Evolutionary conservation across 1,140 invertebrate genomes (phyloP).

Genomic region (Artemia franciscana): DNA sequence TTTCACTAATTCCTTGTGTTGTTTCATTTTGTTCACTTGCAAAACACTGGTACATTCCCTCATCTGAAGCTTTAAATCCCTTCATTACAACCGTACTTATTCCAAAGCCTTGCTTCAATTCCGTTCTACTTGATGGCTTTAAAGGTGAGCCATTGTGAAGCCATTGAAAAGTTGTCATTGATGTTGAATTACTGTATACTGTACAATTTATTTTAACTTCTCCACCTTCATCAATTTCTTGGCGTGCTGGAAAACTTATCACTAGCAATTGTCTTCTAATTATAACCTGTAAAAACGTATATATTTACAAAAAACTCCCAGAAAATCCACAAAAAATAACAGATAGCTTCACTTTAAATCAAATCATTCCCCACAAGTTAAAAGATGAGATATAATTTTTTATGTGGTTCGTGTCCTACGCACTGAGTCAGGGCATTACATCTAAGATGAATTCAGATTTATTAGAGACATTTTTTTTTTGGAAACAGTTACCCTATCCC

Average conservation of each 20-base stretch:
- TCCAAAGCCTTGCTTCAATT: neutral
- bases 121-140: neutral
- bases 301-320: no score
- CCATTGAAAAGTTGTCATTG: neutral
- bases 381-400: no score
- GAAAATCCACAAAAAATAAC: no score
- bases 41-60: conserved; percentile 56
- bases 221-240: neutral
- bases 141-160: neutral
- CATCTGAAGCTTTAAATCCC: conserved; percentile 21
- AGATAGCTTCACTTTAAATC: no score
- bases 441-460: no score
- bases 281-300: no score
- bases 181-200: neutral
- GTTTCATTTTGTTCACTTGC: conserved; percentile 41
- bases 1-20: conserved; percentile 50
- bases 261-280: no score
- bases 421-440: no score
- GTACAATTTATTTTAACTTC: neutral
- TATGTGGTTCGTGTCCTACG: no score
- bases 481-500: no score
- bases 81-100: neutral
- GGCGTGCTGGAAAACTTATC: neutral
- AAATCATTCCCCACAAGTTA: no score
- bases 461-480: no score